Evolutionary conservation across 2,113 vertebrate genomes (phyloP), one percentile per base, ranked within the genome.

Genomic region (Maccullochella peelii): DNA sequence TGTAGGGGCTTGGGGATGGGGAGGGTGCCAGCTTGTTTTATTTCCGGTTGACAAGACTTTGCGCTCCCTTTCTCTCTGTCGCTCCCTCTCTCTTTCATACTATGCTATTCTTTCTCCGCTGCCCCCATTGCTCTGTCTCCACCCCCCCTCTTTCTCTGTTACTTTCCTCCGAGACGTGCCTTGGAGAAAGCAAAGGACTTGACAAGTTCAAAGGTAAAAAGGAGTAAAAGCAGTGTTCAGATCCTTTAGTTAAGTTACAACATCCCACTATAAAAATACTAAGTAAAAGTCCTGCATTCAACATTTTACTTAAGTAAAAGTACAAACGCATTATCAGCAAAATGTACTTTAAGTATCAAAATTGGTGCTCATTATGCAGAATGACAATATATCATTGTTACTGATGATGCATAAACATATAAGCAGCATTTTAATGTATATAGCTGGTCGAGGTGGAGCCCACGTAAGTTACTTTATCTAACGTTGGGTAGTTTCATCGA

Each of bases 11-110:
- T 80, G 87, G 92, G 93, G 94, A 94, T 91, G 92, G 91, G 93
- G 93, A 92, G 90, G 91, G 93, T 96, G 95, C 93, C 95, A 95
- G 92, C 92, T 95, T 95, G 92, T 94, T 96, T 95, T 95, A 95
- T 95, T 95, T 96, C 94, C 94, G 93, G 91, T 95, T 94, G 93
- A 94, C 91, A 92, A 95, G 92, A 95, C 92, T 94, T 94, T 93
- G 92, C 91, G 88, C 94, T 94, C 92, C 89, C 94, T 94, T 92
- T 94, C 94, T 94, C 94, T 94, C 93, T 90, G 93, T 93, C 93
- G 89, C 91, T 93, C 95, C 93, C 93, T 93, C 93, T 94, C 93
- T 94, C 89, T 93, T 90, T 94, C 93, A 94, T 93, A 90, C 93
- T 93, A 89, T 82, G 86, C 88, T 92, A 90, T 92, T 94, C 91